Evolutionary conservation across 2,888 invertebrate species (phyloP).

Genomic region (Troides aeacus): DNA sequence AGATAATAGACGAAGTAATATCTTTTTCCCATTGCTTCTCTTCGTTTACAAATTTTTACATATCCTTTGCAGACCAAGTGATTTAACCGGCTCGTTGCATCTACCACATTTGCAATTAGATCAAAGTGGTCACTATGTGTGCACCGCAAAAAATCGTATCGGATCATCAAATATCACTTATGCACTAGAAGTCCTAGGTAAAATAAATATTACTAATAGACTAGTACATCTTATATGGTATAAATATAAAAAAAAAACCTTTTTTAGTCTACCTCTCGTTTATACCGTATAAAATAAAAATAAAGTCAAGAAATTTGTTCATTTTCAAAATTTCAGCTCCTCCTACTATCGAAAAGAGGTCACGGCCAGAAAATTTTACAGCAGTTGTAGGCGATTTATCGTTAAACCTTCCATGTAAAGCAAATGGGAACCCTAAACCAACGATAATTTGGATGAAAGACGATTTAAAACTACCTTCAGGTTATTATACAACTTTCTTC

Average conservation of each 20-base stretch:
- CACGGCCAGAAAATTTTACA: slow-evolving; percentile 28
- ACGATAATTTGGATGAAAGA: slow-evolving; percentile 45
- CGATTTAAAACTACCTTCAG: slow-evolving; percentile 41
- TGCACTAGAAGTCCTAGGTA: slow-evolving; percentile 43
- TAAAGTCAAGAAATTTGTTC: not conserved
- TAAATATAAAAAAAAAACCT: too few species aligned
- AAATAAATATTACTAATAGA: slow-evolving; percentile 12
- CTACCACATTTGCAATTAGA: slow-evolving; percentile 38
- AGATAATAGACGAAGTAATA: too few species aligned
- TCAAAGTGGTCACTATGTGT: slow-evolving; percentile 50
- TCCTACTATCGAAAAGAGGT: slow-evolving; percentile 40
- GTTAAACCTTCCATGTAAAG: slow-evolving; percentile 46
- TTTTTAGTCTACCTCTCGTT: too few species aligned
- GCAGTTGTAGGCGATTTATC: slow-evolving; percentile 44
- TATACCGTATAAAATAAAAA: too few species aligned
- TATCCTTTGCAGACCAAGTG: slow-evolving; percentile 14
- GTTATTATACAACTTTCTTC: slow-evolving; percentile 34
- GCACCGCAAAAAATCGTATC: slow-evolving; percentile 45
- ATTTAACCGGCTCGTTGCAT: slow-evolving; percentile 26
- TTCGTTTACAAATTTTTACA: not conserved
- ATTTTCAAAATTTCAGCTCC: slow-evolving; percentile 43
- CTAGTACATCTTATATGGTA: too few species aligned
- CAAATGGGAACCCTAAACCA: slow-evolving; percentile 51
- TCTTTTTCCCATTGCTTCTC: not conserved
- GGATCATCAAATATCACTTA: slow-evolving; percentile 46